phyloP scores from a whole-genome alignment of 2,113 vertebrate genomes.

The Podilymbus podiceps region DNA sequence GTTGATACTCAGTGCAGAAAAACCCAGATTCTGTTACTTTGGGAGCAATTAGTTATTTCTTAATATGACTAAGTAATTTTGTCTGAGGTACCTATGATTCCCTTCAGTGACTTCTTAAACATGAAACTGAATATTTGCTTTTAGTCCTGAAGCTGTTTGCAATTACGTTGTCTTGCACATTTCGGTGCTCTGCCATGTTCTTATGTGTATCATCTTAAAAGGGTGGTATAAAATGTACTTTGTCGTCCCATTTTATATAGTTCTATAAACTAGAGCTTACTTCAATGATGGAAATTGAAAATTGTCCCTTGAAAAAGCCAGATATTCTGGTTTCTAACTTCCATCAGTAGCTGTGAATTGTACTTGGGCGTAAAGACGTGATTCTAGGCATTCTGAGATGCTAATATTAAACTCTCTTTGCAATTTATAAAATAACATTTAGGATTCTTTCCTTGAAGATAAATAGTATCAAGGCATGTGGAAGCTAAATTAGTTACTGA shows the following conservation, averaged over 20 bases:
- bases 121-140: conserved; percentile 16
- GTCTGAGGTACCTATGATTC: background rate
- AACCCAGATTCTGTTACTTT: background rate
- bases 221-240: background rate
- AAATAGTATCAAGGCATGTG: conserved; percentile 16
- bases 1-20: background rate
- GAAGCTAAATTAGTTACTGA: conserved; percentile 53
- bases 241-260: background rate
- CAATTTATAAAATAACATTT: background rate
- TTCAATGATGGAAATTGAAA: background rate
- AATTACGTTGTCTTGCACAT: background rate
- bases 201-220: background rate
- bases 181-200: background rate
- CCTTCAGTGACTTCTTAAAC: conserved; percentile 11
- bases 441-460: conserved; percentile 23
- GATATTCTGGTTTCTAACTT: background rate
- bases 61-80: conserved; percentile 10
- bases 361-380: background rate
- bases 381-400: background rate
- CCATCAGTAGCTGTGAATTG: background rate
- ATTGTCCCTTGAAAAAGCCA: background rate
- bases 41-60: conserved; percentile 12
- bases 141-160: background rate
- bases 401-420: background rate
- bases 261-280: background rate